A percentile compares a stretch with the other conserved stretches of the same genome.
These are phyloP conservation scores for Ophioninae sp. DNA, from an alignment of 2,888 invertebrate species.

Conservation along the genomic window DNA sequence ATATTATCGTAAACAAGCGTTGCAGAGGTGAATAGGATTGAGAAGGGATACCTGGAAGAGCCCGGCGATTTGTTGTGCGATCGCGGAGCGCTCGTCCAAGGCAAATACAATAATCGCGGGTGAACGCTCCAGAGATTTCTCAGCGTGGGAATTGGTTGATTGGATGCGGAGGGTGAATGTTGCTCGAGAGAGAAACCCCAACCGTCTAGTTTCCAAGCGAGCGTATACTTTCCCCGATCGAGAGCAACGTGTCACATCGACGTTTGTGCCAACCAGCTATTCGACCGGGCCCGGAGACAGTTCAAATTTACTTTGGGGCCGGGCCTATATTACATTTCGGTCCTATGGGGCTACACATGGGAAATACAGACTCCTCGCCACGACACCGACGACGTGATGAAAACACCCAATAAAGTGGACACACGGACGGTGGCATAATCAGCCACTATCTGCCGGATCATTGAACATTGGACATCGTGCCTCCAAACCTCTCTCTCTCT, in stretches of 20 bases:
- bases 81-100: not conserved
- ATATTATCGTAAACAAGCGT: not conserved
- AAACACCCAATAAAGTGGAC: slow-evolving; percentile 32
- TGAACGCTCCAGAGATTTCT: slow-evolving; percentile 18
- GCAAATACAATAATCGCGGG: not conserved
- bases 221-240: not conserved
- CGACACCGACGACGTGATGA: slow-evolving; percentile 40
- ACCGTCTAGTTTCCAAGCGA: slow-evolving; percentile 3
- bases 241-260: not conserved
- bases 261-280: slow-evolving; percentile 26
- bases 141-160: slow-evolving; percentile 26
- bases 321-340: slow-evolving; percentile 52
- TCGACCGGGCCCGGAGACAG: slow-evolving; percentile 31
- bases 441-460: slow-evolving; percentile 20
- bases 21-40: not conserved
- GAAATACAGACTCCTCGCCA: not conserved
- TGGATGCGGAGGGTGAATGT: slow-evolving; percentile 23
- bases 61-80: not conserved
- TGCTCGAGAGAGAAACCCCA: slow-evolving; percentile 14
- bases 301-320: slow-evolving; percentile 55
- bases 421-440: slow-evolving; percentile 28
- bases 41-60: not conserved
- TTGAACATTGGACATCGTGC: slow-evolving; percentile 47
- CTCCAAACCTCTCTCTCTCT: not conserved
- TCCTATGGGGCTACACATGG: slow-evolving; percentile 7